A percentile compares a stretch with the other conserved stretches of the same genome.
Conservation (phyloP, 2,113 vertebrate species). For the Nyctibius bracteatus region DNA sequence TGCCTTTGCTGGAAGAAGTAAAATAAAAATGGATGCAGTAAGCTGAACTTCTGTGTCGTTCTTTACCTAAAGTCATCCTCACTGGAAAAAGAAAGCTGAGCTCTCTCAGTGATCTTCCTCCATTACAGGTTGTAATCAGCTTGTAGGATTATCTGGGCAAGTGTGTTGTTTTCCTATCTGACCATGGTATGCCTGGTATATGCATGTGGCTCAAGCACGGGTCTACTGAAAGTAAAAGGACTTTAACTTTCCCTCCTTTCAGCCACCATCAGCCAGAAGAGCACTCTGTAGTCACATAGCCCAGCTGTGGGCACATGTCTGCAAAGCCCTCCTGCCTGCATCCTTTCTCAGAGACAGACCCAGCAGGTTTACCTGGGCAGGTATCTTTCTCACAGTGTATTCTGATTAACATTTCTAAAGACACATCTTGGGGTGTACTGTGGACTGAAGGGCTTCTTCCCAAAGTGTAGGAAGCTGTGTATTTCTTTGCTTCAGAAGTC, state of each 20-base stretch:
- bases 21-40: background rate
- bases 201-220: background rate
- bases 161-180: background rate
- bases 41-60: background rate
- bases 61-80: background rate
- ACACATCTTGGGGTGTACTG: background rate
- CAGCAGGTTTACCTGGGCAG: background rate
- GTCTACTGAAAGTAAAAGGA: background rate
- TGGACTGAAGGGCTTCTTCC: background rate
- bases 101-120: background rate
- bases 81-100: background rate
- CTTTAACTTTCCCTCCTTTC: background rate
- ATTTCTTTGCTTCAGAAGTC: background rate
- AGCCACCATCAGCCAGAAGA: background rate
- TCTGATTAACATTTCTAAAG: background rate
- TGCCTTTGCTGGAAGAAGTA: background rate
- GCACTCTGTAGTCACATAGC: background rate
- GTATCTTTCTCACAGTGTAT: background rate
- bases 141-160: background rate
- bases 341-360: background rate
- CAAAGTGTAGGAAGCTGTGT: background rate
- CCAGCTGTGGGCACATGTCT: background rate
- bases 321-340: background rate
- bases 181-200: background rate
- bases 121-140: background rate